phyloP scores from a whole-genome alignment of 2,888 invertebrate genomes.

The Stenotaenia linearis region DNA sequence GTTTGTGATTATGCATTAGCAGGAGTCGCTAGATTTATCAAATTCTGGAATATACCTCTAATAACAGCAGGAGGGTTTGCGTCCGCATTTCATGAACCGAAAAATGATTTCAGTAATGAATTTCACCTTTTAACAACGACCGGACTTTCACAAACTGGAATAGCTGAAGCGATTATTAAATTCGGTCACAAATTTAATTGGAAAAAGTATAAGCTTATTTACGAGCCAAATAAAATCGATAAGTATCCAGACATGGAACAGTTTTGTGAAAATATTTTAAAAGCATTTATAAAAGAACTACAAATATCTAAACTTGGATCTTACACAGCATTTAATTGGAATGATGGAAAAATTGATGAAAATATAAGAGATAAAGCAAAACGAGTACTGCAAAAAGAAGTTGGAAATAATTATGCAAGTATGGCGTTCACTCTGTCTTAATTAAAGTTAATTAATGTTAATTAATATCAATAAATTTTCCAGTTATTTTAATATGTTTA shows the following conservation, averaged over 20 bases:
- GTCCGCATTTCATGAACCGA: not conserved
- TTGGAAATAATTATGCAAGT: not conserved
- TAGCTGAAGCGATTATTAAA: not conserved
- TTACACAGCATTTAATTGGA: not conserved
- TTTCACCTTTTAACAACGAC: not conserved
- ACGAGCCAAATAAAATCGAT: not conserved
- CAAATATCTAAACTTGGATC: not conserved
- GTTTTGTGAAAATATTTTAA: not conserved
- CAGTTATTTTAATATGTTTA: conserved; percentile 17
- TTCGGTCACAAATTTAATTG: not conserved
- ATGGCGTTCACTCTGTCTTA: not conserved
- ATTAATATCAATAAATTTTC: not conserved
- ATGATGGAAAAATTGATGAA: not conserved
- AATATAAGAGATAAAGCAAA: not conserved
- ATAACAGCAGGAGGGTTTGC: conserved; percentile 7
- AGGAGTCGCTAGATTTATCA: not conserved
- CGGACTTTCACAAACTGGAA: not conserved
- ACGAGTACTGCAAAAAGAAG: not conserved
- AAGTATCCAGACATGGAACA: not conserved
- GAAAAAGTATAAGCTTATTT: not conserved
- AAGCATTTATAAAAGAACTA: not conserved
- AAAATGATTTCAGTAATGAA: not conserved
- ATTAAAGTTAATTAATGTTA: not conserved
- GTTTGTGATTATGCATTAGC: not conserved
- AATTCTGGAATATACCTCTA: not conserved